Base-by-base conservation (phyloP, 92 coral and sea anemone genomes). In the Pocillopora grandis region DNA sequence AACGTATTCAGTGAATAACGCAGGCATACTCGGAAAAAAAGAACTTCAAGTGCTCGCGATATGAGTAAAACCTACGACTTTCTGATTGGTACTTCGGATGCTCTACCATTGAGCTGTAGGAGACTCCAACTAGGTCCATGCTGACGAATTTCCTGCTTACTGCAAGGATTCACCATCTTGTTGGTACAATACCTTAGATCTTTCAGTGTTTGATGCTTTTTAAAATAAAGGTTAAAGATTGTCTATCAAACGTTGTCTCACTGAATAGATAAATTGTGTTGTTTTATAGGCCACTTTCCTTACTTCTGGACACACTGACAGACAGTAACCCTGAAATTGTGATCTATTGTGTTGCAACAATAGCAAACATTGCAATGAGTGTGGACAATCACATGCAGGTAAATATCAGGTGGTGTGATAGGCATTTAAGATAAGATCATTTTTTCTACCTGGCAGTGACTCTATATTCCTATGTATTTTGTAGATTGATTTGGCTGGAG, bases 301-400 rank as follows among this genome's bases (percentile, higher is more conserved):
- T 96, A 80, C 77, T 96, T 75, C 86, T 92, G 21, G 99, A 96
- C 81, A 93, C 99, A 1, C 81, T 94, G 63, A 84, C 84, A 14
- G 99, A 96, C 66, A 70, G 84, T 23, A 91, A 96, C 79, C 85
- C 90, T 2, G 99, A 96, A 67, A 94, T 96, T 76, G 98, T 94
- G 62, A 77, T 89, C 42, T 85, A 94, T 57, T 90, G 98, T 12
- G 89, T 88, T 33, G 98, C 98, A 23, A 92, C 98, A 19, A 73
- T 96, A 62, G 99, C 99, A 1, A 96, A 96, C 76, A 89, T 96
- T 66, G 98, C 94, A 3, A 85, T 92, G 93, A 70, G 79, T 80
- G 80, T 92, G 58, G 94, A 92, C 58, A 94, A 92, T 60, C 99
- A 96, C 20, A 35, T 84, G 75, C 95, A 92, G 95, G 95, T 92